Conservation (phyloP, 1,140 invertebrate genomes). For the Hycleus cichorii region DNA sequence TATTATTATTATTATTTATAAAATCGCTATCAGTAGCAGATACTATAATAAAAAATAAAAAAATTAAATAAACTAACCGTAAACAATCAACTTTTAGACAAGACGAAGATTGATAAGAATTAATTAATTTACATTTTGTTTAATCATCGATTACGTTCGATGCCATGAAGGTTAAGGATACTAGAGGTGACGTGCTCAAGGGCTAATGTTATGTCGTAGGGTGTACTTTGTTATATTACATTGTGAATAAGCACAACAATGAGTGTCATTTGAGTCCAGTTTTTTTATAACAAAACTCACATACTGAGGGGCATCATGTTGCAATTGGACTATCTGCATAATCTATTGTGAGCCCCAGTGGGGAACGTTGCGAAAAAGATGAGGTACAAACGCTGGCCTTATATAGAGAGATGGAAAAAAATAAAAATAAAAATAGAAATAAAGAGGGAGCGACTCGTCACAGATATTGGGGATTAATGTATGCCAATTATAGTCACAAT, state of each 20-base stretch:
- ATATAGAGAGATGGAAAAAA: background rate
- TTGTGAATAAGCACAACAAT: conserved; percentile 3
- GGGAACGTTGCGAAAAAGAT: conserved; percentile 8
- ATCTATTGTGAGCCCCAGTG: conserved; percentile 12
- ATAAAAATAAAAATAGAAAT: too few species aligned
- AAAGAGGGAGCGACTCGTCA: conserved; percentile 2
- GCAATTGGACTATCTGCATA: conserved; percentile 15
- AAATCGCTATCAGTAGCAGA: too few species aligned
- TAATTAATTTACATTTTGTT: too few species aligned
- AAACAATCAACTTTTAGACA: too few species aligned
- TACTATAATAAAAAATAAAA: too few species aligned
- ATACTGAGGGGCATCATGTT: conserved; percentile 5
- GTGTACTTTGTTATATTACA: conserved; percentile 1
- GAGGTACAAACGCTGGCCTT: conserved; percentile 13
- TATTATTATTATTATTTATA: conserved; percentile 2
- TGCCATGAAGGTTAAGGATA: conserved; percentile 9
- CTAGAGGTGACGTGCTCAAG: conserved; percentile 12
- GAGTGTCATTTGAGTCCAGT: conserved; percentile 6
- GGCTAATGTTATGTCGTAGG: background rate
- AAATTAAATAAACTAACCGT: too few species aligned
- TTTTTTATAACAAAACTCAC: conserved; percentile 5
- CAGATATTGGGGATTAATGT: conserved; percentile 14
- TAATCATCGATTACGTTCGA: conserved; percentile 3
- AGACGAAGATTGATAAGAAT: too few species aligned
- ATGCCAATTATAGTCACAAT: conserved; percentile 15